Base-by-base conservation (phyloP, 2,888 invertebrate species). In the Pycnomerus fuliginosus region DNA sequence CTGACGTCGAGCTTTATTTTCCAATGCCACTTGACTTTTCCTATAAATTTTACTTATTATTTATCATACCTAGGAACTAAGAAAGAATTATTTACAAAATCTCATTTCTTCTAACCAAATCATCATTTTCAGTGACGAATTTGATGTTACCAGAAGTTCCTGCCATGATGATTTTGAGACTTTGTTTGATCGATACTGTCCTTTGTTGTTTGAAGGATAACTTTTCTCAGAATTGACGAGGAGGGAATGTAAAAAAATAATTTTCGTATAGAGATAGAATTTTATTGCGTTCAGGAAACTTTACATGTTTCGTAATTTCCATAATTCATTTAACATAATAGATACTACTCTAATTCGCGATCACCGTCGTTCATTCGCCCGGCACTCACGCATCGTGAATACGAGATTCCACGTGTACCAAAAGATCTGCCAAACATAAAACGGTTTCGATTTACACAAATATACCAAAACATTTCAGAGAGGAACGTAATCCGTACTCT, bases 241-340 rank as follows among this genome's bases (percentile, higher is more conserved):
- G n/a, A n/a, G n/a, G n/a, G n/a, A n/a, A n/a, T n/a, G n/a, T n/a
- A n/a, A n/a, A n/a, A n/a, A 32, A 20, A 32, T 20, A 16, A 17
- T 20, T 43, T 33, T 58, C 53, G 50, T 58, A 62, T 68, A 67
- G 70, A 74, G 73, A 74, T 73, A 74, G 74, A 74, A 71, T 73
- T 71, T 74, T 74, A 74, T 74, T 74, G 74, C 74, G 68, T 73
- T 73, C 70, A 72, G 72, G 74, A 73, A 73, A 73, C 70, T 72
- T 73, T 73, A 72, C 72, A 73, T 68, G 70, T 68, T 70, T 70
- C 70, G 68, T 70, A 70, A 69, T 69, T 64, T 69, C 62, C 65
- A 63, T 65, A 66, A 62, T 65, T 61, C 55, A 59, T 63, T 44
- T 69, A 69, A 70, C 68, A 64, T 69, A 69, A 67, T n/a, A n/a